Evolutionary conservation across 2,797 vertebrate genomes (phyloP).

Genomic region (Acanthis flammea): DNA sequence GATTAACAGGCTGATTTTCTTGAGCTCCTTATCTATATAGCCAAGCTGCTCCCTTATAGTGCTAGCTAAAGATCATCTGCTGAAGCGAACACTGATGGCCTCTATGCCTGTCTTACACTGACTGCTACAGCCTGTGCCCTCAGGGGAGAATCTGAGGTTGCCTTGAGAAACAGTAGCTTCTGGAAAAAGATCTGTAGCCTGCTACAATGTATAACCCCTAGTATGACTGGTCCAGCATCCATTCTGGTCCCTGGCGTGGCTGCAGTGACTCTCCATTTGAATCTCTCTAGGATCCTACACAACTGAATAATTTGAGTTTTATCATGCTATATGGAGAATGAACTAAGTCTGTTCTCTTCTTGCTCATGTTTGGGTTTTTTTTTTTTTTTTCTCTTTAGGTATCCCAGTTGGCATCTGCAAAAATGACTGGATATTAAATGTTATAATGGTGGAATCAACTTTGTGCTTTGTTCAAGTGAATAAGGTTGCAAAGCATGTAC

Average conservation of each 20-base stretch:
- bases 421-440: not conserved
- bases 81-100: not conserved
- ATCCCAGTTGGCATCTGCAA: not conserved
- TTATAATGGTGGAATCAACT: not conserved
- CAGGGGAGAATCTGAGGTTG: not conserved
- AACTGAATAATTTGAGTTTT: not conserved
- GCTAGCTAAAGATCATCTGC: not conserved
- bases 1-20: not conserved
- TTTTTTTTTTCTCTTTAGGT: not conserved
- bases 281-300: not conserved
- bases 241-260: not conserved
- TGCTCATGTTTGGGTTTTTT: not conserved
- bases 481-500: not conserved
- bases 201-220: not conserved
- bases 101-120: fast-evolving
- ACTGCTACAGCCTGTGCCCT: not conserved
- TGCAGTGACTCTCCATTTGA: not conserved
- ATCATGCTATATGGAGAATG: not conserved
- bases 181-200: not conserved
- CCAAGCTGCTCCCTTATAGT: not conserved
- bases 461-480: not conserved
- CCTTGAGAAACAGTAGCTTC: not conserved
- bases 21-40: not conserved
- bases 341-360: not conserved
- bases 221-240: not conserved